These are phyloP conservation scores for Xenops minutus DNA, from an alignment of 2,797 vertebrate genomes.

Conservation along the genomic window DNA sequence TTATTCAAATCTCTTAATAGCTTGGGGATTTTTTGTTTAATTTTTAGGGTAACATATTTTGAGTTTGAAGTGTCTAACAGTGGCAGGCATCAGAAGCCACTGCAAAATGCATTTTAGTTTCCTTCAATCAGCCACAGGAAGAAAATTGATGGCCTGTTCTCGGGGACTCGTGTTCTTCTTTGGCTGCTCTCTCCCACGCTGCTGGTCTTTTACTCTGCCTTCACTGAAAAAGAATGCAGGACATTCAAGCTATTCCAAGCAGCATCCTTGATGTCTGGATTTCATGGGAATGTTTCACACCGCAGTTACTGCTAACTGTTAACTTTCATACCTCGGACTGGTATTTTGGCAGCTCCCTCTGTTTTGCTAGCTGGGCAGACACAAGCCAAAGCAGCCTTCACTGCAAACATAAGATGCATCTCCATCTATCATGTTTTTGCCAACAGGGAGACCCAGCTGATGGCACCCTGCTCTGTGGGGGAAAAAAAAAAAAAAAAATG, in stretches of 20 bases:
- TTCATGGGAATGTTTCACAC: slow-evolving; percentile 77
- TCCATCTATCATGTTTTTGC: slow-evolving; percentile 42
- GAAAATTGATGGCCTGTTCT: slow-evolving; percentile 59
- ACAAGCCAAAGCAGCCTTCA: slow-evolving; percentile 36
- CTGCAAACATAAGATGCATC: neutral
- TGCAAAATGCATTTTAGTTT: slow-evolving; percentile 47
- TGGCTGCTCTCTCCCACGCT: slow-evolving; percentile 66
- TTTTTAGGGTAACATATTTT: neutral
- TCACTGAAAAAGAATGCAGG: slow-evolving; percentile 78
- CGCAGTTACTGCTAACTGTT: slow-evolving; percentile 68
- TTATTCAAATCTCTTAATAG: slow-evolving; percentile 60
- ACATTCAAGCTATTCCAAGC: slow-evolving; percentile 77
- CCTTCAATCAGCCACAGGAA: slow-evolving; percentile 26
- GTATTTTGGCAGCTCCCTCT: slow-evolving; percentile 72
- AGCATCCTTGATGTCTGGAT: slow-evolving; percentile 78
- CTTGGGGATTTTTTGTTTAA: neutral
- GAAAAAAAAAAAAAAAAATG: neutral
- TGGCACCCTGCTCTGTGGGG: neutral
- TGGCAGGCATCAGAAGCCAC: neutral
- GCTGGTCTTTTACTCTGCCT: slow-evolving; percentile 46
- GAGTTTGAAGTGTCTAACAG: neutral
- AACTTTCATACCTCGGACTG: slow-evolving; percentile 70
- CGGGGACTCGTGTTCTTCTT: slow-evolving; percentile 2
- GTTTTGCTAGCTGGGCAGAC: slow-evolving; percentile 70
- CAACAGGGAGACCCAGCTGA: slow-evolving; percentile 29